Percentiles rank a stretch among this genome's conserved stretches.
phyloP scores from a whole-genome alignment of 1,140 invertebrate species.

The Hirudo medicinalis region DNA sequence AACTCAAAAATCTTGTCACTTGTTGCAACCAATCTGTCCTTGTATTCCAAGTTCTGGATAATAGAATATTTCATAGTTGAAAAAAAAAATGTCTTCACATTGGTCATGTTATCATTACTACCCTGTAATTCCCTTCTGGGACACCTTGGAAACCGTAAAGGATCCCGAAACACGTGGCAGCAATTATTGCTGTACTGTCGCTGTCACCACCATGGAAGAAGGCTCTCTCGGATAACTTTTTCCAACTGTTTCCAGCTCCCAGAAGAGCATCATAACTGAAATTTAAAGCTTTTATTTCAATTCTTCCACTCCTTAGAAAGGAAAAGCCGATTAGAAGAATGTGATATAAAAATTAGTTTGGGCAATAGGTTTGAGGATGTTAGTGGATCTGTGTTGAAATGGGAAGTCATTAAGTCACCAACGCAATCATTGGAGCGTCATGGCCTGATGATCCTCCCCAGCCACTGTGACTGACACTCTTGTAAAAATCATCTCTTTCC shows the following conservation, averaged over 20 bases:
- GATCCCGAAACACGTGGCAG: slow-evolving; percentile 38
- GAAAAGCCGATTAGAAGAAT: no score
- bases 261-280: slow-evolving; percentile 36
- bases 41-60: slow-evolving; percentile 8
- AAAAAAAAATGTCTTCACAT: no score
- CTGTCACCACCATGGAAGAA: slow-evolving; percentile 39
- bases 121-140: slow-evolving; percentile 29
- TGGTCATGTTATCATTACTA: background rate
- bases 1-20: slow-evolving; percentile 5
- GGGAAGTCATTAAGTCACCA: slow-evolving; percentile 16
- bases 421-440: slow-evolving; percentile 40
- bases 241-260: slow-evolving; percentile 30
- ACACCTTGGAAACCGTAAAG: slow-evolving; percentile 34
- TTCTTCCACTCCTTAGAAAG: no score
- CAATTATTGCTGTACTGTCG: slow-evolving; percentile 39
- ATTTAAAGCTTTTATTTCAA: no score
- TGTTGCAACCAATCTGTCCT: background rate
- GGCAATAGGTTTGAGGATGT: no score
- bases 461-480: slow-evolving; percentile 31
- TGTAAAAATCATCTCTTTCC: slow-evolving; percentile 36
- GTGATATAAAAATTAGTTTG: no score
- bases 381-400: no score
- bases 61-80: no score
- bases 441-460: slow-evolving; percentile 38
- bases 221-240: slow-evolving; percentile 33